A percentile compares a stretch with the other conserved stretches of the same genome.
phyloP scores from a whole-genome alignment of 2,888 invertebrate genomes.

The Temnothorax rugatulus region DNA sequence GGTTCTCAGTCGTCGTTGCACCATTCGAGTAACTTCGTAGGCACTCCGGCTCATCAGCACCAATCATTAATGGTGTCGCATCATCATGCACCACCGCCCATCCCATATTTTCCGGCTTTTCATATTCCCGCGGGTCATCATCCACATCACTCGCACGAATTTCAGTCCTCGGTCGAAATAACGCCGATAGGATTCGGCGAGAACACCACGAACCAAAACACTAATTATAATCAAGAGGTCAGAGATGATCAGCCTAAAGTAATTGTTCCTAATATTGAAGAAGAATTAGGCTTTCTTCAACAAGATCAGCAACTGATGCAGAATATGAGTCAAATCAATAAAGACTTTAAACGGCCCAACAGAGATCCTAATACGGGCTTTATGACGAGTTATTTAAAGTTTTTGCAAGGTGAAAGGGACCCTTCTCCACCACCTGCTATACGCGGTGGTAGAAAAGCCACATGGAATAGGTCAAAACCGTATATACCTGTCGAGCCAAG shows the following conservation, averaged over 20 bases:
- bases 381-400: constrained; percentile 95
- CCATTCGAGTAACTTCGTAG: constrained; percentile 87
- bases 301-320: constrained; percentile 79
- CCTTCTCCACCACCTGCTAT: constrained; percentile 92
- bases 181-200: constrained; percentile 86
- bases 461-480: constrained; percentile 88
- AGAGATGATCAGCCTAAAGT: constrained; percentile 93
- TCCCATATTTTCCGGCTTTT: constrained; percentile 93
- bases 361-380: constrained; percentile 90
- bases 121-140: constrained; percentile 88
- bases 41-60: constrained; percentile 87
- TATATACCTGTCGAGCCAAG: constrained; percentile 78
- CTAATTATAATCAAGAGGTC: constrained; percentile 79
- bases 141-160: constrained; percentile 89
- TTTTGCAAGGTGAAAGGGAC: constrained; percentile 93
- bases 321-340: constrained; percentile 87
- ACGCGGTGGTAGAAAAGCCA: constrained; percentile 90
- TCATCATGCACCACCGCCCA: constrained; percentile 88
- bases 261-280: constrained; percentile 95
- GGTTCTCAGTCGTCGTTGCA: constrained; percentile 88
- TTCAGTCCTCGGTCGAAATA: constrained; percentile 90
- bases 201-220: constrained; percentile 67
- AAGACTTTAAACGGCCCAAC: constrained; percentile 88
- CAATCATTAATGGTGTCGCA: constrained; percentile 91
- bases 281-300: constrained; percentile 93